These are phyloP conservation scores for Bubo scandiacus DNA, from an alignment of 2,113 vertebrate species.

Conservation along the genomic window DNA sequence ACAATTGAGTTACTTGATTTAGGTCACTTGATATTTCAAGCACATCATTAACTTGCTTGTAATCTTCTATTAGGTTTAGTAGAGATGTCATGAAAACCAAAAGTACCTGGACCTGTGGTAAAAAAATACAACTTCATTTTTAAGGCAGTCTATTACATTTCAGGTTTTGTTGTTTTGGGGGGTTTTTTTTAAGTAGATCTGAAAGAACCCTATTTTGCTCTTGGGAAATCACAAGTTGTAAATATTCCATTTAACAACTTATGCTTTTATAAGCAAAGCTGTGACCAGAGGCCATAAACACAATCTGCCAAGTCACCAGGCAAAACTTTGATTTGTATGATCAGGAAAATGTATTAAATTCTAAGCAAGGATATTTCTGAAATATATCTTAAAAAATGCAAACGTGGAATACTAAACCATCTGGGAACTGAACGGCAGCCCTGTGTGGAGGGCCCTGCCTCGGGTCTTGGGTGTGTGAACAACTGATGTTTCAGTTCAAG, in stretches of 20 bases:
- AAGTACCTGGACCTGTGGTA: not conserved
- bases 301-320: constrained; percentile 15
- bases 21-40: not conserved
- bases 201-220: not conserved
- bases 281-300: constrained; percentile 32
- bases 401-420: not conserved
- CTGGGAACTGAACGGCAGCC: not conserved
- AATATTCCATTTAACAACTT: constrained; percentile 47
- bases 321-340: constrained; percentile 20
- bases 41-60: not conserved
- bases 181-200: not conserved
- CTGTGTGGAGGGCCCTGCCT: not conserved
- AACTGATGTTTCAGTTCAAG: not conserved
- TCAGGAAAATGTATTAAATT: not conserved
- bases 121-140: constrained; percentile 1
- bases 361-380: constrained; percentile 12
- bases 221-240: constrained; percentile 44
- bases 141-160: not conserved
- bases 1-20: not conserved
- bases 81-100: not conserved
- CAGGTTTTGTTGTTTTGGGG: not conserved
- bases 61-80: not conserved
- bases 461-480: not conserved
- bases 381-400: not conserved
- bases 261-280: constrained; percentile 48